Evolutionary conservation across 2,797 vertebrate species (phyloP), one percentile per base, ranked within the genome.

Genomic region (Malurus leucopterus): DNA sequence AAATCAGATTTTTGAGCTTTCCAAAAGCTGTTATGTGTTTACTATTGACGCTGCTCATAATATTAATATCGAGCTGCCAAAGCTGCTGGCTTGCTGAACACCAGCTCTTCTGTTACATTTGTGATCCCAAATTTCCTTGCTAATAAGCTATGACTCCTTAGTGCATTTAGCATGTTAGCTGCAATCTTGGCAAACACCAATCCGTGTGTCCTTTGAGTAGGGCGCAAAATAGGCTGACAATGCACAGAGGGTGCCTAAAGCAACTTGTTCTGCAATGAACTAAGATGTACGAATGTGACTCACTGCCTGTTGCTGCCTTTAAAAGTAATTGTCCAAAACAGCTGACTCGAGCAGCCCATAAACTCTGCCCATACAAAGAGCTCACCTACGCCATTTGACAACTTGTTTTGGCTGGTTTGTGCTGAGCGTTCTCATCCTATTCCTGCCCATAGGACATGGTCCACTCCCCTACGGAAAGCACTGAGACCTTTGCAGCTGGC

Each of bases 91-190:
- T 89, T 86, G 63, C 27, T 81, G 90, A 91, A 86, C 67, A 58
- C 47, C 82, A 89, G 50, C 63, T 90, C 86, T 95, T 92, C 92
- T 94, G 86, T 92, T 80, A 44, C 41, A 79, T 91, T 93, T 84
- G 69, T 23, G 44, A 54, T 91, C 61, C 24, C 55, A 91, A 91
- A 94, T 93, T 88, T 93, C 86, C 79, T 94, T 88, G 57, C 67
- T 95, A 91, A 84, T 73, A 84, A 54, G 27, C 87, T 92, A 57
- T 65, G 90, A 47, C 64, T 92, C 81, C 57, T 85, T 26, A 68
- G 53, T 38, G 38, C 79, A 86, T 76, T 64, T 92, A 89, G 84
- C 78, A 75, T 17, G 9, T 72, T 80, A 92, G 44, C 59, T 90
- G 89, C 70, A 86, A 71, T 65, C 76, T 87, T 9, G 8, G 68